Percentiles rank a stretch among this genome's conserved stretches.
phyloP scores from a whole-genome alignment of 1,140 invertebrate genomes.

The Drosophila simulans region DNA sequence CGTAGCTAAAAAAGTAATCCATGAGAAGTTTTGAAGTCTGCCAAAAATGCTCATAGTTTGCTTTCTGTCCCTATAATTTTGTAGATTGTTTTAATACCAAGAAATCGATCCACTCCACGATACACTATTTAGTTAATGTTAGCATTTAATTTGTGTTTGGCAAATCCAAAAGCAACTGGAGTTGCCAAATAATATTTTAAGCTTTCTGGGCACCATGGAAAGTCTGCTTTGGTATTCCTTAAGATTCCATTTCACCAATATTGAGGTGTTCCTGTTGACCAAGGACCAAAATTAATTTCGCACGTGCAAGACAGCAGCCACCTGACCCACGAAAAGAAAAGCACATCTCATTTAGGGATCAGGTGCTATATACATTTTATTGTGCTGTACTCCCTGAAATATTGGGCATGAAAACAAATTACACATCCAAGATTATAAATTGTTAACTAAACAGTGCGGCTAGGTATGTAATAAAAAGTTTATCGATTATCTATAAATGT shows the following conservation, averaged over 20 bases:
- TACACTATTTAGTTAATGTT: constrained; percentile 5
- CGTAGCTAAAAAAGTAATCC: background rate
- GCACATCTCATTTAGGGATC: background rate
- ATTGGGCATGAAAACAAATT: constrained; percentile 2
- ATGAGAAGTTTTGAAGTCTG: background rate
- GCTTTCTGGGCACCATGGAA: background rate
- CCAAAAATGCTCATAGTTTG: background rate
- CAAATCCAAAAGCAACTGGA: background rate
- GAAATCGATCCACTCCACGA: constrained; percentile 8
- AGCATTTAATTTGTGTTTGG: background rate
- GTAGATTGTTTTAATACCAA: background rate
- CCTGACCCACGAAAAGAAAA: background rate
- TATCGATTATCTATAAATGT: constrained; percentile 3
- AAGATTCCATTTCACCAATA: background rate
- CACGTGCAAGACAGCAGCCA: background rate
- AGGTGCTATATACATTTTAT: constrained; percentile 14
- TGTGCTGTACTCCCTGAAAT: constrained; percentile 10
- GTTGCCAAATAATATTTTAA: background rate
- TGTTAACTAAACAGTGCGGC: constrained; percentile 6
- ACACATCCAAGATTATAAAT: constrained; percentile 7
- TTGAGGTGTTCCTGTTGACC: constrained; percentile 1
- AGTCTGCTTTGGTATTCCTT: background rate
- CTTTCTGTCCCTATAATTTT: background rate
- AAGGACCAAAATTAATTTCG: background rate
- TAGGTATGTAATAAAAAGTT: constrained; percentile 8